Evolutionary conservation across 2,113 vertebrate genomes (phyloP), one percentile per base, ranked within the genome.

Genomic region (Abramis brama): DNA sequence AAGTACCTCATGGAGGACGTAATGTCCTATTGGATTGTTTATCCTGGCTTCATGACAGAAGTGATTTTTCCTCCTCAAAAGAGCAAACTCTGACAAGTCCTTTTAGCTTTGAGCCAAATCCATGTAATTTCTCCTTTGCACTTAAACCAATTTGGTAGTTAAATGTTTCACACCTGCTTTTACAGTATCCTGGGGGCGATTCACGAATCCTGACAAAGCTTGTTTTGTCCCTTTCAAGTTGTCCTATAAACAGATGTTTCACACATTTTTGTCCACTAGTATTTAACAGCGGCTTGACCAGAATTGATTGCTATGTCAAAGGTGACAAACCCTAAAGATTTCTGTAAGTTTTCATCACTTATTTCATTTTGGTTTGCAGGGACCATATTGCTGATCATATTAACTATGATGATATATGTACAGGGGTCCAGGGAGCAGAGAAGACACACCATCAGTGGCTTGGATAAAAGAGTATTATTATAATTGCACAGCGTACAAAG

Each of bases 31-130:
- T 73, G 68, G 6, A 50, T 3, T 66, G 43, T 55, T 50, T 73
- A 21, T 43, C 81, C 52, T 83, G 81, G 81, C 50, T 10, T 83
- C 17, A 33, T 43, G 68, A 57, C 81, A 43, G 47, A 43, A 64
- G 25, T 85, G 50, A 82, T 89, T 87, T 89, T 87, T 79, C 78
- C 83, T 87, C 88, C 80, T 74, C 74, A 75, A 83, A 12, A 85
- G 86, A 89, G 86, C 27, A 85, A 85, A 87, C 77, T 89, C 83
- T 81, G 82, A 75, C 84, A 82, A 25, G 79, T 87, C 60, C 55
- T 89, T 89, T 83, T 85, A 85, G 86, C 88, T 87, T 87, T 89
- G 55, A 87, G 86, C 83, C 57, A 82, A 89, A 87, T 89, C 77
- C 45, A 78, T 86, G 60, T 83, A 47, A 62, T 73, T 60, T 74